Evolutionary conservation across 2,113 vertebrate genomes (phyloP), one percentile per base, ranked within the genome.

Genomic region (Sciurus niger): DNA sequence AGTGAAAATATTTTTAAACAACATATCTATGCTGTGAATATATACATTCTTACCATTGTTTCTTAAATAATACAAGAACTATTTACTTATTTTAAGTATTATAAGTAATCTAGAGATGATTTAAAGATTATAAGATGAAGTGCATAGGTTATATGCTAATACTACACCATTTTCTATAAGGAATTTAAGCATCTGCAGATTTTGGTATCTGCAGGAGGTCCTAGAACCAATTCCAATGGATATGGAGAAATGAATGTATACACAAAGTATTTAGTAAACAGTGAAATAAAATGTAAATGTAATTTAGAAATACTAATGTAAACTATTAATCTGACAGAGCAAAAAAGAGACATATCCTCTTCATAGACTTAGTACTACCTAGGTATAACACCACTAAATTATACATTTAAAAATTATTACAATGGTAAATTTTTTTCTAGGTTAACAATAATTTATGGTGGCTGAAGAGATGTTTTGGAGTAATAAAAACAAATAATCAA

Each of bases 371-470:
- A 68, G 55, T 60, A 76, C 32, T 80, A 76, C 37, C 55, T 76
- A 58, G n/a, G 40, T 68, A 76, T 67, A 53, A 53, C 14, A 76
- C 60, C 67, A 68, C 53, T 58, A 40, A 89, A 74, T 46, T 48
- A 22, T 14, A 79, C 24, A 84, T 28, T 65, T 67, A 55, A 53
- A 82, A 89, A 70, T 51, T 16, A n/a, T 84, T 53, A 76, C 43
- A 12, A 53, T 9, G 10, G 7, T 76, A 37, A 76, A 51, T 32
- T 46, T 83, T 83, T 68, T 89, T 79, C n/a, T 72, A 40, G 14
- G 14, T 53, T 82, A 82, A 93, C n/a, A 73, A 43, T 43, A 90
- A 93, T 16, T 79, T 84, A 86, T 40, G 76, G 20, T 67, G n/a
- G 30, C 24, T 65, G 76, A 58, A 82, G 18, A 95, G 46, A 65